These are phyloP conservation scores for Gambusia affinis DNA, from an alignment of 2,113 vertebrate genomes.

Conservation along the genomic window DNA sequence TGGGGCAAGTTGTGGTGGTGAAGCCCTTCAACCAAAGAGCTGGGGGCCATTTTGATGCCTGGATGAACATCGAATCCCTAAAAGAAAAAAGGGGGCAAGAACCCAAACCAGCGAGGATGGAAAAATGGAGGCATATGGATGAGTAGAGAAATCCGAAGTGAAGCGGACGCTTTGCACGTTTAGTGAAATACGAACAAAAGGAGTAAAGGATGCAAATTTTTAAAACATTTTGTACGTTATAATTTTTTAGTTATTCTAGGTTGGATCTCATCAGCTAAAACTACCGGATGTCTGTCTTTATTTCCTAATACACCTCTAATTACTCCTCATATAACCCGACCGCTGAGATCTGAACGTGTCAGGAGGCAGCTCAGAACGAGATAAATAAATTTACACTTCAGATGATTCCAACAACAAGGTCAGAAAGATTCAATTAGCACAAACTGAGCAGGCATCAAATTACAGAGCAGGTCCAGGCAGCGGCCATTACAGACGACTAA, in stretches of 20 bases:
- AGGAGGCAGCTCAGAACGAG: neutral
- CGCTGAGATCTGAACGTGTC: neutral
- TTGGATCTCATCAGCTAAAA: neutral
- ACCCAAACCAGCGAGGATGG: neutral
- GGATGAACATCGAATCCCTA: neutral
- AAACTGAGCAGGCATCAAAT: neutral
- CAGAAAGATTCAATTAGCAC: neutral
- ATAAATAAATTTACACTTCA: constrained; percentile 1
- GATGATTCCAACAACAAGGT: neutral
- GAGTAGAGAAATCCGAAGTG: neutral
- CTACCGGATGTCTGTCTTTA: neutral
- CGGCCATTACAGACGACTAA: neutral
- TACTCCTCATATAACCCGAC: neutral
- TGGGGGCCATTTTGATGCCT: neutral
- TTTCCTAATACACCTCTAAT: neutral
- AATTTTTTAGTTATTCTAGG: neutral
- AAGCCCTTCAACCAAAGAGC: neutral
- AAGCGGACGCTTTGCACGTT: neutral
- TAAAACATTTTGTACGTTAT: no score
- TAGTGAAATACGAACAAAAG: neutral
- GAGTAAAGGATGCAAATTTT: neutral
- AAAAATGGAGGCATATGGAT: neutral
- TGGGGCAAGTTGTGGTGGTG: neutral
- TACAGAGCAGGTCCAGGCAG: neutral
- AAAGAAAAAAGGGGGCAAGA: neutral